A percentile compares a stretch with the other conserved stretches of the same genome.
Evolutionary conservation across 2,888 invertebrate species (phyloP).

Genomic region (Hypercompe scribonia): DNA sequence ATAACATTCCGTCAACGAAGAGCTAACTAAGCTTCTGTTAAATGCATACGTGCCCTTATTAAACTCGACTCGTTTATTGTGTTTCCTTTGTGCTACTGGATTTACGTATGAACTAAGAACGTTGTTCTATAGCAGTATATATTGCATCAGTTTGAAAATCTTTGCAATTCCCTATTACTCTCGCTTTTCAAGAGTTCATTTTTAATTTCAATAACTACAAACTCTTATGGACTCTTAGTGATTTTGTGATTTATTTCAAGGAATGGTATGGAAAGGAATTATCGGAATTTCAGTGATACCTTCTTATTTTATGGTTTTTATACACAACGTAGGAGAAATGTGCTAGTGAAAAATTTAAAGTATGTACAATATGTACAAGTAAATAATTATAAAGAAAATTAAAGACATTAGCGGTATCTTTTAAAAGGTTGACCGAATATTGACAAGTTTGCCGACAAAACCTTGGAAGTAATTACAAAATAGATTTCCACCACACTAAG

Average conservation of each 20-base stretch:
- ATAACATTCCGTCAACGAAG: background rate
- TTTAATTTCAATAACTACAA: too few species aligned
- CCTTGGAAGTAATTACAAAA: background rate
- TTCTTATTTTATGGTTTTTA: too few species aligned
- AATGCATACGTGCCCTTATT: background rate
- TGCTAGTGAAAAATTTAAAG: too few species aligned
- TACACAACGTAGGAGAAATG: too few species aligned
- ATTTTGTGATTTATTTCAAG: background rate
- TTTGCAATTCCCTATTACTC: background rate
- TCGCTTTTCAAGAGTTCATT: background rate
- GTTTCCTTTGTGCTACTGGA: background rate
- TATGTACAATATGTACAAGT: too few species aligned
- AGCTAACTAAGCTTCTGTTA: background rate
- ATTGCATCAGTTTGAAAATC: background rate
- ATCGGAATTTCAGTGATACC: too few species aligned
- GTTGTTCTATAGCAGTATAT: background rate
- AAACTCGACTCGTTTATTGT: background rate
- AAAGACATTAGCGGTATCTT: background rate
- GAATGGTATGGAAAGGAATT: too few species aligned
- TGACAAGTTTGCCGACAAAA: background rate
- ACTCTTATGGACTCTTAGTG: too few species aligned
- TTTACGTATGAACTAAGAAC: background rate
- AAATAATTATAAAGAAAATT: background rate
- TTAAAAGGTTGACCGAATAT: background rate
- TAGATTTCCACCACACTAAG: background rate